These are phyloP conservation scores for Lepidochitona cinerea DNA, from an alignment of 2,888 invertebrate species.

Conservation along the genomic window DNA sequence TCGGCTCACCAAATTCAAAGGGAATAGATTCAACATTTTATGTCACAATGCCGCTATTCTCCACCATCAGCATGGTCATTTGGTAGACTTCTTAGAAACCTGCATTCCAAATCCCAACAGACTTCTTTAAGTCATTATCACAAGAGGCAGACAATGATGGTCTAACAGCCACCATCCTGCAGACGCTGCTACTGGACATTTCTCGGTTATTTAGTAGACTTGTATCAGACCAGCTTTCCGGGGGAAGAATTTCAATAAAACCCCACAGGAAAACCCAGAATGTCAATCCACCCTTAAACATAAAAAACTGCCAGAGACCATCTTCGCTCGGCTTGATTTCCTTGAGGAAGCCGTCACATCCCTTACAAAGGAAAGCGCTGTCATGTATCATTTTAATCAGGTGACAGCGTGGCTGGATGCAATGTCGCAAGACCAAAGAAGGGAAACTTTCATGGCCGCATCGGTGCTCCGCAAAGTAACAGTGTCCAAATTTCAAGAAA, in stretches of 20 bases:
- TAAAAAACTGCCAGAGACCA: not conserved
- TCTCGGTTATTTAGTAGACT: too few relatives aligned
- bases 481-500: not conserved
- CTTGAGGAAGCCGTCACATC: not conserved
- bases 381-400: not conserved
- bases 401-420: not conserved
- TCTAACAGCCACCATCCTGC: not conserved
- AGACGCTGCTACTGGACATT: too few relatives aligned
- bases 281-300: not conserved
- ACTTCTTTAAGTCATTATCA: not conserved
- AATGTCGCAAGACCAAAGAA: not conserved
- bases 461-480: not conserved
- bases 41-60: not conserved
- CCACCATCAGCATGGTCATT: not conserved
- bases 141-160: not conserved
- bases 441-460: not conserved
- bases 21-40: slow-evolving; percentile 35
- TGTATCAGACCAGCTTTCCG: not conserved
- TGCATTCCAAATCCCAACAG: not conserved
- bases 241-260: not conserved
- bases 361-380: not conserved
- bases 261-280: not conserved
- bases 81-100: not conserved
- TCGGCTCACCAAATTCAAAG: slow-evolving; percentile 16
- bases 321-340: not conserved